A percentile compares a stretch with the other conserved stretches of the same genome.
Conservation (phyloP, 1,140 invertebrate species). For the Musca domestica region DNA sequence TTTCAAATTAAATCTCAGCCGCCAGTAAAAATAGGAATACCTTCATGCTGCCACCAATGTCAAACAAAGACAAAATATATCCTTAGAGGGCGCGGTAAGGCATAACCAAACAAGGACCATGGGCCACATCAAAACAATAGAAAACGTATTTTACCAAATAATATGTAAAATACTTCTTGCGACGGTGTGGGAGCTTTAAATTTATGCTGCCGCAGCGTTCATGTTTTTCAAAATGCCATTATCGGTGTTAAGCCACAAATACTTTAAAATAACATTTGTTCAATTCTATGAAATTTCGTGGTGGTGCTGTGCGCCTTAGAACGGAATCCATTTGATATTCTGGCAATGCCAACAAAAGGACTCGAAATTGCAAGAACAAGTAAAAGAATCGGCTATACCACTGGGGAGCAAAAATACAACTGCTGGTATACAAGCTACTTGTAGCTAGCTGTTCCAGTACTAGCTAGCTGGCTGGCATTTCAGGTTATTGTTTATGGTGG, state of each 20-base stretch:
- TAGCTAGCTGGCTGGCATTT: too few species aligned
- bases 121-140: not conserved
- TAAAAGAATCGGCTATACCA: too few species aligned
- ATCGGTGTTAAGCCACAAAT: constrained; percentile 21
- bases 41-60: not conserved
- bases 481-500: not conserved
- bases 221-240: constrained; percentile 15
- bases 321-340: too few species aligned
- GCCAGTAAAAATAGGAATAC: not conserved
- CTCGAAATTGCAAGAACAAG: too few species aligned
- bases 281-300: not conserved
- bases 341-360: too few species aligned
- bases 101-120: not conserved
- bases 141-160: not conserved
- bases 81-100: not conserved
- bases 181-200: not conserved
- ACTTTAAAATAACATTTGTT: constrained; percentile 19
- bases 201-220: not conserved
- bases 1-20: constrained; percentile 10
- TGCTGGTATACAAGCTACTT: too few species aligned
- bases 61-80: not conserved
- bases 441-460: too few species aligned
- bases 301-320: too few species aligned
- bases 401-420: too few species aligned
- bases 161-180: constrained; percentile 22